Percentiles rank a stretch among this genome's conserved stretches.
Evolutionary conservation across 2,797 vertebrate species (phyloP).

Genomic region (Characodon lateralis): DNA sequence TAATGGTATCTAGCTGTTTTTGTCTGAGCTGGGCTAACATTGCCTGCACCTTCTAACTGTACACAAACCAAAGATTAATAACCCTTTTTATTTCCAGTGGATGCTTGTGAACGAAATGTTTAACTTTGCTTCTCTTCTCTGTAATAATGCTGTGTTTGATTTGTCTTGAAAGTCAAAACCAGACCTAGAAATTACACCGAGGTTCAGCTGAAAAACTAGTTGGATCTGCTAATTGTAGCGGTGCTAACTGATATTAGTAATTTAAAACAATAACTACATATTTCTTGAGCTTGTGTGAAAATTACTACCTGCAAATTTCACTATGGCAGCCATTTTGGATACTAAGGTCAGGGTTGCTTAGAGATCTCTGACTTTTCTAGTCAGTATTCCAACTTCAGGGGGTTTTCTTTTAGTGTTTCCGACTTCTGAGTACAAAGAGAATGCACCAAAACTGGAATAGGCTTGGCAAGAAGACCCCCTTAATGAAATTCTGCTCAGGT

Average conservation of each 20-base stretch:
- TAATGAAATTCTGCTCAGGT: neutral
- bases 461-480: neutral
- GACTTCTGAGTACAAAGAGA: neutral
- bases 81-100: neutral
- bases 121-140: neutral
- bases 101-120: neutral
- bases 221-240: neutral
- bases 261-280: too few species aligned
- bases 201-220: neutral
- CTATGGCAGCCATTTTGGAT: neutral
- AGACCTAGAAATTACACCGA: neutral
- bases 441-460: neutral
- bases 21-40: neutral
- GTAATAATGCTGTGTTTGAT: neutral
- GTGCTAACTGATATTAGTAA: neutral
- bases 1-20: neutral
- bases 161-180: too few species aligned
- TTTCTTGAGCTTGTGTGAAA: neutral
- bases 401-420: neutral
- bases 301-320: neutral
- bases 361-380: neutral
- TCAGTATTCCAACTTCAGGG: neutral
- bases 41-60: neutral
- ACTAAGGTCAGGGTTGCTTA: neutral
- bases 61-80: neutral